These are phyloP conservation scores for Proisotoma minuta DNA, from an alignment of 2,888 invertebrate species.

Conservation along the genomic window DNA sequence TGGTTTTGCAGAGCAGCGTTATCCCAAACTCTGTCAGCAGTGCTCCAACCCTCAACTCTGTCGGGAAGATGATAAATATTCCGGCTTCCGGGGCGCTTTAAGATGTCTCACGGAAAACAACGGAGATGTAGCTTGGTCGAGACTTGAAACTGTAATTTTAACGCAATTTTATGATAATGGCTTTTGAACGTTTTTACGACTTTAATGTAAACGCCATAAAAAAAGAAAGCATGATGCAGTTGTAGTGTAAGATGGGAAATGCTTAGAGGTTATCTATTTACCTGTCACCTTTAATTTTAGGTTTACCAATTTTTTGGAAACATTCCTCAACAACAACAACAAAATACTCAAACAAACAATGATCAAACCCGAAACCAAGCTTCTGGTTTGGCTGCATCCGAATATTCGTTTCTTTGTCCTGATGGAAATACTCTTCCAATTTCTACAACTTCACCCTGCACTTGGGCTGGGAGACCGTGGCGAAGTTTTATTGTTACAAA, in stretches of 20 bases:
- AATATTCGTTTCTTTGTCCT: conserved; percentile 72
- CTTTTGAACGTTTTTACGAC: neutral
- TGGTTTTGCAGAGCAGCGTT: conserved; percentile 61
- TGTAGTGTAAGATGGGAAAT: neutral
- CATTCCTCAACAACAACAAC: conserved; percentile 14
- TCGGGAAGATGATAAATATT: conserved; percentile 75
- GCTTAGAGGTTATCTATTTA: neutral
- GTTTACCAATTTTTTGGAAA: conserved; percentile 44
- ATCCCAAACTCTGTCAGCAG: conserved; percentile 70
- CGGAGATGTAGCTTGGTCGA: conserved; percentile 82
- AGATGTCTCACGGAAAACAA: conserved; percentile 73
- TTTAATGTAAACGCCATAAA: no score
- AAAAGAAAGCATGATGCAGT: no score
- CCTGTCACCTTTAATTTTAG: conserved; percentile 2
- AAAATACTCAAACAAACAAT: conserved; percentile 14
- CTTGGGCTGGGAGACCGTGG: conserved; percentile 84
- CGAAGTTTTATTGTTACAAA: conserved; percentile 51
- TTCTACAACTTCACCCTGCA: conserved; percentile 55
- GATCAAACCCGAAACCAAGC: conserved; percentile 12
- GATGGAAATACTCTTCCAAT: conserved; percentile 66
- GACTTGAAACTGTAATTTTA: conserved; percentile 64
- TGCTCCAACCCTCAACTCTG: conserved; percentile 72
- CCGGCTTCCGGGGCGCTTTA: conserved; percentile 81
- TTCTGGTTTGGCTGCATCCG: conserved; percentile 47
- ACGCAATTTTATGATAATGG: conserved; percentile 3